Evolutionary conservation across 2,113 vertebrate genomes (phyloP).

Genomic region (Notiomystis cincta): DNA sequence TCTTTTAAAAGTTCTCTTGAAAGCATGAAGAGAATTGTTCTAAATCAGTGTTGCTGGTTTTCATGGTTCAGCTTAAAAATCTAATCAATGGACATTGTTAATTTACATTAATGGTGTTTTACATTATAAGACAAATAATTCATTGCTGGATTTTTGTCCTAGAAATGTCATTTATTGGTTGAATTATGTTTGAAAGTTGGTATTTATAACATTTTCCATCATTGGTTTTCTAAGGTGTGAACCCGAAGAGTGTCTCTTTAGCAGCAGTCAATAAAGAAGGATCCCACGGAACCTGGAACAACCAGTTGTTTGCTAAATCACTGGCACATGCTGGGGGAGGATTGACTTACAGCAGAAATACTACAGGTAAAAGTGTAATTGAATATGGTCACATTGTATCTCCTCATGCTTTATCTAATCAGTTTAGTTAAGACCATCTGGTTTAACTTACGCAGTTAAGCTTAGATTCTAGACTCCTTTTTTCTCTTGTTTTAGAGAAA

Average conservation of each 20-base stretch:
- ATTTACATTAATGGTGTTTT: not conserved
- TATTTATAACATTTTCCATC: not conserved
- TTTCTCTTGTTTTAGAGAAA: not conserved
- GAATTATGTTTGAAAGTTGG: not conserved
- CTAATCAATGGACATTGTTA: not conserved
- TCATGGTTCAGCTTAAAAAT: not conserved
- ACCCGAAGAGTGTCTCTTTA: slow-evolving; percentile 81
- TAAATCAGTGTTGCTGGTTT: not conserved
- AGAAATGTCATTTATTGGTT: not conserved
- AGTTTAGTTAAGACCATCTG: not conserved
- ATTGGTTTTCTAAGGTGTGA: slow-evolving; percentile 79
- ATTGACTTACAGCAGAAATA: slow-evolving; percentile 75
- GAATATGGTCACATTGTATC: not conserved
- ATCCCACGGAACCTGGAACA: slow-evolving; percentile 79
- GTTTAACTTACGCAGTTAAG: not conserved
- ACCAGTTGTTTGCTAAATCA: slow-evolving; percentile 71
- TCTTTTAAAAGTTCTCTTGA: not conserved
- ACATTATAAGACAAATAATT: not conserved
- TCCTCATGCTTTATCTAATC: not conserved
- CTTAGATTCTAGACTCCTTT: not conserved
- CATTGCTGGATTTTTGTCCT: not conserved
- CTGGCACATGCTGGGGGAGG: slow-evolving; percentile 74
- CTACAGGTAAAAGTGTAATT: slow-evolving; percentile 69
- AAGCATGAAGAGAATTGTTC: not conserved
- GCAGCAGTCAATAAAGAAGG: slow-evolving; percentile 74